Evolutionary conservation across 2,113 vertebrate species (phyloP), one percentile per base, ranked within the genome.

Genomic region (Tragelaphus strepsiceros): DNA sequence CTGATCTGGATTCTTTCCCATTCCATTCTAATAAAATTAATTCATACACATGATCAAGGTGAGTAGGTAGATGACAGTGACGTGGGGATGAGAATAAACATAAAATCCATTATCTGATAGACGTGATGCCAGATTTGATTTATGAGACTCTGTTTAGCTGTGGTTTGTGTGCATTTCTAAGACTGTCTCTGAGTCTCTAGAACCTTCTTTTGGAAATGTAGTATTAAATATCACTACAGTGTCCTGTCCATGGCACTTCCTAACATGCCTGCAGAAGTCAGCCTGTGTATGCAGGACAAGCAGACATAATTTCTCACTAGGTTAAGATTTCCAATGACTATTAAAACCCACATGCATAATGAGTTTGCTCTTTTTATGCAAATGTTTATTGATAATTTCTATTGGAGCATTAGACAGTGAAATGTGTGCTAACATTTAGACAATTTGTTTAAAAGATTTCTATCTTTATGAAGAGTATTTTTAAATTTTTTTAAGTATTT

Each of bases 351-450:
- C 77, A 83, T 30, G 56, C 95, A 89, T 91, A 95, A 95, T 90
- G 96, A 97, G 96, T 96, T 96, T 96, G 32, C 46, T 97, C 74
- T 97, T 95, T 97, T 95, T 86, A 97, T 96, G 91, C 84, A 96
- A 97, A 98, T 90, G 58, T 94, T 98, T 97, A 97, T 96, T 97
- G 96, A 97, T 92, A 81, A 74, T 98, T 97, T 98, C 81, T 91
- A 92, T 67, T 88, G 81, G 61, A 87, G 81, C 94, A 94, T 96
- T 95, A 97, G 96, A 98, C 62, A 90, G 81, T 88, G 94, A 95
- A 98, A 98, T 92, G 46, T 46, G 24, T 95, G 61, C 74, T 98
- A 97, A 96, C 84, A 96, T 97, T 93, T 88, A 90, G 82, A 87
- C 71, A 64, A 88, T 91, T 93, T 97, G 86, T 97, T 93, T 94